These are phyloP conservation scores for Bradynema listronoti DNA, from an alignment of 1,140 invertebrate genomes.

Conservation along the genomic window DNA sequence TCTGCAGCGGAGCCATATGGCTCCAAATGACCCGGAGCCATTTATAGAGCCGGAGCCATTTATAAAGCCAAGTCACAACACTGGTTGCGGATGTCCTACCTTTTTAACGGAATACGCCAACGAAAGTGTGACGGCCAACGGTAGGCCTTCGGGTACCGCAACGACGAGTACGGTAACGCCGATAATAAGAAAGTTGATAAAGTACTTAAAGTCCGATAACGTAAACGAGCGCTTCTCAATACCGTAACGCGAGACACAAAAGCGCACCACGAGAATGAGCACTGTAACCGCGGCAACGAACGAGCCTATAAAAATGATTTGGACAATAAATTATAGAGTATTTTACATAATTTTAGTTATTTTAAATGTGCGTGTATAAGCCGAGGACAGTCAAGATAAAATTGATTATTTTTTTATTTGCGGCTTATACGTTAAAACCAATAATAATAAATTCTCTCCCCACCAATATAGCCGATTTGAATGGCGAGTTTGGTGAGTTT, in stretches of 20 bases:
- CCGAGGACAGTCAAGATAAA: conserved; percentile 8
- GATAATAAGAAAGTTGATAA: conserved; percentile 87
- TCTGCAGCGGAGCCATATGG: too few species aligned
- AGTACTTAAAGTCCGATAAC: conserved; percentile 69
- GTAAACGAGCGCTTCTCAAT: conserved; percentile 46
- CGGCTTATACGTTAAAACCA: neutral
- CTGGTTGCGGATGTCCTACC: too few species aligned
- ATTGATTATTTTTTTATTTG: too few species aligned
- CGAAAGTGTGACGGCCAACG: conserved; percentile 89
- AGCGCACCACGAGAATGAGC: conserved; percentile 86
- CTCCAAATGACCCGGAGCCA: too few species aligned
- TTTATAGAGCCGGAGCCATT: too few species aligned
- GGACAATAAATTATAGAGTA: conserved; percentile 24
- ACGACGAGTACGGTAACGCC: conserved; percentile 98
- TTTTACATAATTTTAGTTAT: conserved; percentile 16
- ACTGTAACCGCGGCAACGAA: conserved; percentile 93
- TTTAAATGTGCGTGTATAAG: conserved; percentile 62
- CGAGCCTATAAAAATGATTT: conserved; percentile 64
- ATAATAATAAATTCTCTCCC: conserved; percentile 14
- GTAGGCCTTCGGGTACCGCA: conserved; percentile 93
- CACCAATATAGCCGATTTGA: conserved; percentile 94
- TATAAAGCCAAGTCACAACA: too few species aligned
- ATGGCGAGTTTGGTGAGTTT: conserved; percentile 97
- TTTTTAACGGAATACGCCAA: conserved; percentile 97
- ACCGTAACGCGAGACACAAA: conserved; percentile 77